Conservation (phyloP, 2,888 invertebrate genomes). For the Chrysina gloriosa region DNA sequence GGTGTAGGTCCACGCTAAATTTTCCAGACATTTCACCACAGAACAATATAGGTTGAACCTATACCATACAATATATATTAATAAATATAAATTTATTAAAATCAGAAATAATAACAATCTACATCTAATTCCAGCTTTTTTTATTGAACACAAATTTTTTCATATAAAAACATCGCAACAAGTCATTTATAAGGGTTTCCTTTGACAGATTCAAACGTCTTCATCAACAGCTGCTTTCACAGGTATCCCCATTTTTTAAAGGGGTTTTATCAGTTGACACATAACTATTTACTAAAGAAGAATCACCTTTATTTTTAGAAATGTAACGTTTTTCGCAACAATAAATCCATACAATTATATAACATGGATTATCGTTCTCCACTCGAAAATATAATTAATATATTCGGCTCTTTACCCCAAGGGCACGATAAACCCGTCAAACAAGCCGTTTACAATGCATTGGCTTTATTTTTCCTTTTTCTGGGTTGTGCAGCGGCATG, state of each 20-base stretch:
- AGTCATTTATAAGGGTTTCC: no score
- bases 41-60: no score
- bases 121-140: no score
- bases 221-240: not conserved
- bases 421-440: slow-evolving; percentile 91
- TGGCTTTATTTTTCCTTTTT: slow-evolving; percentile 81
- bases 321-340: not conserved
- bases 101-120: no score
- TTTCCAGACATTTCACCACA: no score
- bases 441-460: slow-evolving; percentile 90
- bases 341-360: slow-evolving; percentile 16
- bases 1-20: no score
- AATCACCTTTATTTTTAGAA: slow-evolving; percentile 21
- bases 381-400: slow-evolving; percentile 77
- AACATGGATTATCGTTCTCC: slow-evolving; percentile 67
- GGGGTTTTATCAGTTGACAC: slow-evolving; percentile 18
- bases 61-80: no score
- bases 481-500: slow-evolving; percentile 77
- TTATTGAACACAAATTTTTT: no score
- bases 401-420: slow-evolving; percentile 76
- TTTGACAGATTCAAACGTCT: no score
- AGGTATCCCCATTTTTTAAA: not conserved
- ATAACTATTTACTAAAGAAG: not conserved
- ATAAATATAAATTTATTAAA: no score
- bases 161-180: no score